Percentiles rank a stretch among this genome's conserved stretches.
Evolutionary conservation across 2,113 vertebrate genomes (phyloP).

Genomic region (Rhea americana): DNA sequence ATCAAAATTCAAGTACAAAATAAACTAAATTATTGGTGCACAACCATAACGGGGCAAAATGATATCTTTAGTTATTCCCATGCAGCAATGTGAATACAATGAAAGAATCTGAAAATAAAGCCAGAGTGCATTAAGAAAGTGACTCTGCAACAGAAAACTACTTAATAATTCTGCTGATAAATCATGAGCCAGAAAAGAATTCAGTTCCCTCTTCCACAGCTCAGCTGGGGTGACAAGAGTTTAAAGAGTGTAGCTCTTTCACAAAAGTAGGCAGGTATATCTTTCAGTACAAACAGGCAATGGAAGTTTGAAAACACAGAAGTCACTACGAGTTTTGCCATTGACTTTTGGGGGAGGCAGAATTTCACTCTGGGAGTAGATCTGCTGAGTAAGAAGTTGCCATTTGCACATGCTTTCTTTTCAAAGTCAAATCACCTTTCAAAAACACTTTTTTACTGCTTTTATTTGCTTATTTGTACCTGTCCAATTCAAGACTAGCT

Average conservation of each 20-base stretch:
- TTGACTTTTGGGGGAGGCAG: not conserved
- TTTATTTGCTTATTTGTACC: not conserved
- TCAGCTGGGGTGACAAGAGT: slow-evolving; percentile 14
- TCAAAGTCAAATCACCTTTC: slow-evolving; percentile 1
- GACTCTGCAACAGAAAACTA: slow-evolving; percentile 48
- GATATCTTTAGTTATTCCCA: not conserved
- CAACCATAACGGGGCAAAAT: not conserved
- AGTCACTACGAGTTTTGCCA: not conserved
- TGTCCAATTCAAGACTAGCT: not conserved
- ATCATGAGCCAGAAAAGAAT: slow-evolving; percentile 31
- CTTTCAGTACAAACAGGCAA: not conserved
- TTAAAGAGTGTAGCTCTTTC: slow-evolving; percentile 30
- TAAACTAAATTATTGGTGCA: not conserved
- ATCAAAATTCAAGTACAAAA: slow-evolving; percentile 48
- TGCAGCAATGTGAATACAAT: not conserved
- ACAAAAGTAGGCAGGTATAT: not conserved
- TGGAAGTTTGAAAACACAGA: not conserved
- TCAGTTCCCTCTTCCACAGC: slow-evolving; percentile 48
- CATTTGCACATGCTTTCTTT: not conserved
- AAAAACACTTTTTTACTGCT: slow-evolving; percentile 6
- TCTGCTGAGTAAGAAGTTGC: not conserved
- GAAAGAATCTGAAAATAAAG: not conserved
- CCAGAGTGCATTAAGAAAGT: not conserved
- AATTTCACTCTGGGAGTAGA: not conserved
- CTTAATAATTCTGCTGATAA: slow-evolving; percentile 63